These are phyloP conservation scores for Antrozous pallidus DNA, from an alignment of 2,797 vertebrate genomes.

Conservation along the genomic window DNA sequence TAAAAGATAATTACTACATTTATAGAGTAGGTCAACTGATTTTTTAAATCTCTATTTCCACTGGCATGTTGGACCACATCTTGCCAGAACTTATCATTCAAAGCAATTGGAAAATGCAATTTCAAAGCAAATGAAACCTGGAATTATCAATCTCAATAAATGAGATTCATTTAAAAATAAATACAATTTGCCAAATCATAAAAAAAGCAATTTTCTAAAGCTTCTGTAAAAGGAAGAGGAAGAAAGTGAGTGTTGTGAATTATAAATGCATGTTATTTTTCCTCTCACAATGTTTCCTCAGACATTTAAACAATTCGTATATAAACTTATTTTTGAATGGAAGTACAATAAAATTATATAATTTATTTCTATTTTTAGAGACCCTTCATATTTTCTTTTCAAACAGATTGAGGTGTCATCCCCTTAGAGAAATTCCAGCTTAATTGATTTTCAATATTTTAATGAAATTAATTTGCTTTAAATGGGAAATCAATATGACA, in stretches of 20 bases:
- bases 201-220: slow-evolving; percentile 70
- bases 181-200: slow-evolving; percentile 70
- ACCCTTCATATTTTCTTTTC: slow-evolving; percentile 55
- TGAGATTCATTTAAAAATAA: slow-evolving; percentile 75
- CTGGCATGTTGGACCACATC: slow-evolving; percentile 51
- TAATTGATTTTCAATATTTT: slow-evolving; percentile 52
- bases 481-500: slow-evolving; percentile 38
- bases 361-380: slow-evolving; percentile 15
- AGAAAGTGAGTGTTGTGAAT: slow-evolving; percentile 35
- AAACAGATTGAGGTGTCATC: neutral
- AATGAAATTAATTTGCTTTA: slow-evolving; percentile 51
- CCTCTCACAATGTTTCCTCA: slow-evolving; percentile 20
- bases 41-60: slow-evolving; percentile 49
- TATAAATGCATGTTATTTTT: slow-evolving; percentile 60
- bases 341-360: slow-evolving; percentile 35
- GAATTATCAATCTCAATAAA: slow-evolving; percentile 72
- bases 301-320: slow-evolving; percentile 13
- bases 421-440: slow-evolving; percentile 18
- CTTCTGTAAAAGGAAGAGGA: slow-evolving; percentile 40
- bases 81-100: slow-evolving; percentile 66
- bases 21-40: slow-evolving; percentile 40
- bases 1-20: slow-evolving; percentile 47
- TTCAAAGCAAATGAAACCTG: slow-evolving; percentile 67
- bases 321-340: slow-evolving; percentile 46
- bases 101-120: slow-evolving; percentile 67